Evolutionary conservation across 2,113 vertebrate species (phyloP).

Genomic region (Vanacampus margaritifer): DNA sequence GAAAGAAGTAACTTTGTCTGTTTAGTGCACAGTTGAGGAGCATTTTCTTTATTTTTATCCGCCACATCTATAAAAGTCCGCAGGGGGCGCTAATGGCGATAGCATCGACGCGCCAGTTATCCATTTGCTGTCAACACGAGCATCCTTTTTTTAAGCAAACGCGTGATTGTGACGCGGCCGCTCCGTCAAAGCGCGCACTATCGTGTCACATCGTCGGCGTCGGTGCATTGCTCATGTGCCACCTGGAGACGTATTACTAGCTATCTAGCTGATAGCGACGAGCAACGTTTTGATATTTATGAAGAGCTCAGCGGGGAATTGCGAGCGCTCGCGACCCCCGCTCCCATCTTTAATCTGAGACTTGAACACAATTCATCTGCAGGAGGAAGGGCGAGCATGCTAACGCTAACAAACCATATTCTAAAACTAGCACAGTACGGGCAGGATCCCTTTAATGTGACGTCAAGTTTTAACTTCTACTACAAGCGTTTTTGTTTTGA

Average conservation of each 20-base stretch:
- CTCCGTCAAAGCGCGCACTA: slow-evolving; percentile 49
- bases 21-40: slow-evolving; percentile 61
- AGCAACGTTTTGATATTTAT: slow-evolving; percentile 63
- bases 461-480: background rate
- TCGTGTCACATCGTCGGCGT: slow-evolving; percentile 67
- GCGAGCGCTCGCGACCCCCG: slow-evolving; percentile 22
- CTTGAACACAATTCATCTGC: slow-evolving; percentile 66
- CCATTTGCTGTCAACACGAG: slow-evolving; percentile 33
- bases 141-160: slow-evolving; percentile 40
- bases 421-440: background rate
- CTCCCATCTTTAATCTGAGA: slow-evolving; percentile 67
- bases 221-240: slow-evolving; percentile 61
- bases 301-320: slow-evolving; percentile 61
- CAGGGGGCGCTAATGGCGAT: slow-evolving; percentile 25
- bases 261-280: slow-evolving; percentile 58
- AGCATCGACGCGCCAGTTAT: slow-evolving; percentile 38
- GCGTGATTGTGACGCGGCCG: slow-evolving; percentile 41
- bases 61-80: slow-evolving; percentile 24
- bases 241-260: slow-evolving; percentile 59
- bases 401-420: slow-evolving; percentile 25
- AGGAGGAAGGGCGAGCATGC: slow-evolving; percentile 62
- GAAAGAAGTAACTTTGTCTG: background rate
- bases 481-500: background rate
- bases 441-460: too few species aligned
- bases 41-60: background rate